Evolutionary conservation across 2,797 vertebrate species (phyloP).

Genomic region (Masticophis lateralis): DNA sequence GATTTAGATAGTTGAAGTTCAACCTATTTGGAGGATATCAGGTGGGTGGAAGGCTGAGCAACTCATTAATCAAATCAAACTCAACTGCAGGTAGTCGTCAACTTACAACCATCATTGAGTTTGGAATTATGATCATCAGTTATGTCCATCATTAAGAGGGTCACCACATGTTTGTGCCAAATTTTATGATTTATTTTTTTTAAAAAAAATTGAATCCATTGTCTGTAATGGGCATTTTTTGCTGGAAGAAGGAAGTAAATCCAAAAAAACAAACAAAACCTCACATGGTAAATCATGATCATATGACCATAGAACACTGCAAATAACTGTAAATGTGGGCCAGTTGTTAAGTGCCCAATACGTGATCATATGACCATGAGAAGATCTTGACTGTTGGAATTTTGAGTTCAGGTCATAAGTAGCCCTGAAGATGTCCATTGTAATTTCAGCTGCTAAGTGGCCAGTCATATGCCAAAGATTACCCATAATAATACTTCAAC

Average conservation of each 20-base stretch:
- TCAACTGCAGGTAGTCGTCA: not conserved
- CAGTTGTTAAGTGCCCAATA: not conserved
- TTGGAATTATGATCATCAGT: not conserved
- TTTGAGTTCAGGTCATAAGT: not conserved
- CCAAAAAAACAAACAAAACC: not conserved
- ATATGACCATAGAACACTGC: not conserved
- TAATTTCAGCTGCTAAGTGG: not conserved
- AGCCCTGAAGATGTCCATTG: not conserved
- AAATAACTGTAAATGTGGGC: not conserved
- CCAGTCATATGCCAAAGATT: not conserved
- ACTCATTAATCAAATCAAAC: not conserved
- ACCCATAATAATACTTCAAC: not conserved
- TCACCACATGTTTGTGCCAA: no score
- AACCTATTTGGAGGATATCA: not conserved
- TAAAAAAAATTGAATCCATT: not conserved
- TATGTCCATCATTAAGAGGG: no score
- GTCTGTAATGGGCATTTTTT: not conserved
- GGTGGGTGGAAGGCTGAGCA: not conserved
- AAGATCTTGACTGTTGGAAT: not conserved
- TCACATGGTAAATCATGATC: not conserved
- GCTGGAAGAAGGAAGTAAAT: not conserved
- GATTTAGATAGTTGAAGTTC: not conserved
- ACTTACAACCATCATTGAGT: not conserved
- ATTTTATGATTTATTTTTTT: no score
- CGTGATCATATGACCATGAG: not conserved